Evolutionary conservation across 2,113 vertebrate species (phyloP), one percentile per base, ranked within the genome.

Genomic region (Neofelis nebulosa): DNA sequence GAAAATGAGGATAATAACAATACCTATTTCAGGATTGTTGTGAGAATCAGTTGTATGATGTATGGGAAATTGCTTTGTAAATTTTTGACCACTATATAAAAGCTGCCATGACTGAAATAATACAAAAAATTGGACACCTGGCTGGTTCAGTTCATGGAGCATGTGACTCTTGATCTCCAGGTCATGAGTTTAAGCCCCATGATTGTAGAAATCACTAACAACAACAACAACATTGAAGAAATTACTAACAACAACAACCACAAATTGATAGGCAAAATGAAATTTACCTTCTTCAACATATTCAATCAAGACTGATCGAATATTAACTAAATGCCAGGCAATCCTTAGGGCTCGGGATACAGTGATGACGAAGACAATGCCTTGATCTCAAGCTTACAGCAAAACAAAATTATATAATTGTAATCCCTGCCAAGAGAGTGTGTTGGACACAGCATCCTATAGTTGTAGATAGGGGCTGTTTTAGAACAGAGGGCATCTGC

Each of bases 1-100:
- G 80, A 90, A 92, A 97, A 87, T 89, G 69, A 87, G 19, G 55
- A 61, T 83, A 84, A 73, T 87, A 66, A 95, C 81, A 87, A 81
- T 92, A 80, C 61, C 68, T 57, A 7, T 25, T 71, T 84, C n/a
- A 25, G 71, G 2, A 29, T 78, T 6, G 36, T 57, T 74, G 7
- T 83, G 55, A 91, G 78, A 96, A 33, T 76, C 31, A 45, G 15
- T 92, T 95, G 36, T 87, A 48, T 96, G 50, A 83, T 57, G 52
- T 94, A 25, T 69, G 68, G 65, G 18, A 85, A 96, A 91, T 48
- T 91, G 21, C 84, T 86, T 73, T 81, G 29, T 93, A 52, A 73
- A 19, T 79, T 92, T 93, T 95, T 87, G 87, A 57, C 65, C 23
- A 69, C 50, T 79, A 25, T 25, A 18, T 89, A 93, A 95, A 93